Percentiles rank a stretch among this genome's conserved stretches.
These are phyloP conservation scores for Prolemur simus DNA, from an alignment of 2,113 vertebrate genomes.

Conservation along the genomic window DNA sequence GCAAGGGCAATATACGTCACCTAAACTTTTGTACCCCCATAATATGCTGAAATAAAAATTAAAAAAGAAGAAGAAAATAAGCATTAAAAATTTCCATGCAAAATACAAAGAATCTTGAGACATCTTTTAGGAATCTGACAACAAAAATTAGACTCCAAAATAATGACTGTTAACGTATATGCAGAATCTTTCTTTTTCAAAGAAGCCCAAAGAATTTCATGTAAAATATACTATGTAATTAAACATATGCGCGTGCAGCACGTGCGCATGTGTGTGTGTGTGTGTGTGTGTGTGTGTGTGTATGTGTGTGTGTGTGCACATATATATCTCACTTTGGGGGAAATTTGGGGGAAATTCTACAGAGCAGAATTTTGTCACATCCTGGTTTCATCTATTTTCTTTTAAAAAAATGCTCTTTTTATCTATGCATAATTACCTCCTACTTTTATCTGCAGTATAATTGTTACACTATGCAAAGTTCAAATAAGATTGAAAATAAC, in stretches of 20 bases:
- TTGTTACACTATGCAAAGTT: not conserved
- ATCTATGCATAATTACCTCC: not conserved
- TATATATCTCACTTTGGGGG: not conserved
- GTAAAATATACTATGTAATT: not conserved
- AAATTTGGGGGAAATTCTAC: not conserved
- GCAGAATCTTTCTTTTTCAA: not conserved
- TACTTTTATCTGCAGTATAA: not conserved
- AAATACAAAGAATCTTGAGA: not conserved
- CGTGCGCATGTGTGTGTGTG: too few species aligned
- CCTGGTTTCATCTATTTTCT: not conserved
- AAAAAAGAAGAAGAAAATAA: not conserved
- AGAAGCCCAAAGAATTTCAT: not conserved
- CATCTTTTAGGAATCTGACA: not conserved
- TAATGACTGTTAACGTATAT: not conserved
- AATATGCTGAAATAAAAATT: too few species aligned
- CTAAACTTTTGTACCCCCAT: too few species aligned
- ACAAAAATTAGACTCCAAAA: not conserved
- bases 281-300: too few species aligned
- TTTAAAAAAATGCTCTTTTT: not conserved
- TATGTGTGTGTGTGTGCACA: too few species aligned
- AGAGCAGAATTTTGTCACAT: not conserved
- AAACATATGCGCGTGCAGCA: not conserved
- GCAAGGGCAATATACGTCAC: too few species aligned
- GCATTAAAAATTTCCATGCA: not conserved
- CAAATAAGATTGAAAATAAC: slow-evolving; percentile 45